phyloP scores from a whole-genome alignment of 2,888 invertebrate genomes.

The Cantharis rustica region DNA sequence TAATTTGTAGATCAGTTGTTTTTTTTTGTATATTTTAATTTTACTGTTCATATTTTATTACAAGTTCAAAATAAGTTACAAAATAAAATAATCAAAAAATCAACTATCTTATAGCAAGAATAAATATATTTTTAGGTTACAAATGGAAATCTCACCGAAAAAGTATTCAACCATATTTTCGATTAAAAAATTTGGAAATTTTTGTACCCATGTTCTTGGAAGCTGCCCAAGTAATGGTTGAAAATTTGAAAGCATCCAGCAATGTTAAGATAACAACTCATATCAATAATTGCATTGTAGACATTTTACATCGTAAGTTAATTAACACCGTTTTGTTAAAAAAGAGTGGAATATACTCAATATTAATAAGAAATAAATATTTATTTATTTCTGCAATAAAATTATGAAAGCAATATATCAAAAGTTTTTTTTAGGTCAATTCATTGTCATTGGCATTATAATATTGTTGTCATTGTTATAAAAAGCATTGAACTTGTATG shows the following conservation, averaged over 20 bases:
- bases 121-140: slow-evolving; percentile 47
- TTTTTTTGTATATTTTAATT: too few relatives aligned
- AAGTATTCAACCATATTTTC: slow-evolving; percentile 63
- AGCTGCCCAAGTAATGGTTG: slow-evolving; percentile 56
- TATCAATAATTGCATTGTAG: slow-evolving; percentile 62
- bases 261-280: slow-evolving; percentile 61
- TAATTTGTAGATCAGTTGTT: too few relatives aligned
- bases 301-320: slow-evolving; percentile 61
- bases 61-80: too few relatives aligned
- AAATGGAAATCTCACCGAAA: slow-evolving; percentile 62
- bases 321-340: background rate
- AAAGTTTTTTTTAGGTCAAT: background rate
- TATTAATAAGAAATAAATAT: too few relatives aligned
- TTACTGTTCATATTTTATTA: too few relatives aligned
- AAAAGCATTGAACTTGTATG: background rate
- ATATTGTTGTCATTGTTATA: background rate
- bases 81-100: too few relatives aligned
- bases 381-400: background rate
- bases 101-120: too few relatives aligned
- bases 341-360: too few relatives aligned
- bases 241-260: slow-evolving; percentile 48
- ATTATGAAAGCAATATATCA: background rate
- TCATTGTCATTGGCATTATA: background rate
- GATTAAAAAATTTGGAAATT: slow-evolving; percentile 59
- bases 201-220: slow-evolving; percentile 61